These are phyloP conservation scores for Sakesphorus luctuosus DNA, from an alignment of 2,113 vertebrate genomes.

Conservation along the genomic window DNA sequence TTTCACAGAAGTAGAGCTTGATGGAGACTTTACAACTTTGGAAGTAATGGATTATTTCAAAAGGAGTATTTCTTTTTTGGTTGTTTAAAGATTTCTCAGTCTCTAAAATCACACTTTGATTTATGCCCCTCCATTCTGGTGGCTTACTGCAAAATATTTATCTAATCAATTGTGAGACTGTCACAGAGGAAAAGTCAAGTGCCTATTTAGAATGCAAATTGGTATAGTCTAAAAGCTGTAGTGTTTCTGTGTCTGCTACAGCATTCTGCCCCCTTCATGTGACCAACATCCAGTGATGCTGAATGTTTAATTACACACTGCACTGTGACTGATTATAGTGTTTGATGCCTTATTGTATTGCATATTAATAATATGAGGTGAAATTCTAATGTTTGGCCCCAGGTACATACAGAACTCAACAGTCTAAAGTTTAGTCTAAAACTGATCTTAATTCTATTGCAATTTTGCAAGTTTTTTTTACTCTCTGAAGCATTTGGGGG, in stretches of 20 bases:
- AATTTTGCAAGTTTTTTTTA: neutral
- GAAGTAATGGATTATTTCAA: neutral
- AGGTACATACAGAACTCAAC: neutral
- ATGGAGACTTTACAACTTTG: neutral
- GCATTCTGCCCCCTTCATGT: neutral
- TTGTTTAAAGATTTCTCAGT: neutral
- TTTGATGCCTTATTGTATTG: neutral
- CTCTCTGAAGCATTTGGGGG: neutral
- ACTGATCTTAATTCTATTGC: neutral
- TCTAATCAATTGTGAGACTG: constrained; percentile 21
- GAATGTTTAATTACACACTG: neutral
- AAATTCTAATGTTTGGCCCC: neutral
- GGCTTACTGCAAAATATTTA: constrained; percentile 51
- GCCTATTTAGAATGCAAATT: constrained; percentile 44
- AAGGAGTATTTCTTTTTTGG: neutral
- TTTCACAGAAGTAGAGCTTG: neutral
- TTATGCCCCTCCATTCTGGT: neutral
- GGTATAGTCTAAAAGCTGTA: neutral
- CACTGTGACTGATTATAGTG: neutral
- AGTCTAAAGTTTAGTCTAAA: neutral
- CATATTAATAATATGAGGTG: neutral
- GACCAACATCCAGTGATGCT: neutral
- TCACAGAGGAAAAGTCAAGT: constrained; percentile 54
- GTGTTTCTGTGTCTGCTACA: neutral
- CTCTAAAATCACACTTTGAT: constrained; percentile 18